phyloP scores from a whole-genome alignment of 2,113 vertebrate genomes.

The Podarcis muralis region DNA sequence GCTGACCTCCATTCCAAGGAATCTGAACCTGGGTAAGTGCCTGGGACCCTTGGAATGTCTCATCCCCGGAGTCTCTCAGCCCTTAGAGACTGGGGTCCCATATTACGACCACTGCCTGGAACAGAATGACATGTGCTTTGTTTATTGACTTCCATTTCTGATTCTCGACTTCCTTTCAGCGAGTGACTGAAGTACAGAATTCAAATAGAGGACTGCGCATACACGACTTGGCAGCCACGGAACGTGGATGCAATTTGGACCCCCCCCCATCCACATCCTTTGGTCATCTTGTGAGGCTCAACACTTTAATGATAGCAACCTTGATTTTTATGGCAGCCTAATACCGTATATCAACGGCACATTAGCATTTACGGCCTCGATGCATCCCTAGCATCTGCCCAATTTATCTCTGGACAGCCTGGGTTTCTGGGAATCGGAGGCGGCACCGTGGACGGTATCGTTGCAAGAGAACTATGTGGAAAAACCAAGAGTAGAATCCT shows the following conservation, averaged over 20 bases:
- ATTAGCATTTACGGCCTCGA: background rate
- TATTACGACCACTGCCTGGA: background rate
- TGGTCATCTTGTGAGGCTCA: background rate
- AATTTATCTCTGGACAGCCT: background rate
- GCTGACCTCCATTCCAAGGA: no score
- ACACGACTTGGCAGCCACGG: background rate
- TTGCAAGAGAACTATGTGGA: background rate
- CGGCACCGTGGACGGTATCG: no score
- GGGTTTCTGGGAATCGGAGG: background rate
- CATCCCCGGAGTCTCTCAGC: no score
- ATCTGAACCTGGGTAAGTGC: no score
- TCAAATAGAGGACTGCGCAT: background rate
- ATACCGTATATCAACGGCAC: background rate
- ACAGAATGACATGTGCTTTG: background rate
- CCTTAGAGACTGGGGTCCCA: no score
- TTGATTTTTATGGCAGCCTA: background rate
- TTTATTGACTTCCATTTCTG: background rate
- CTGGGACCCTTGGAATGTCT: no score
- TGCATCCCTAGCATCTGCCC: background rate
- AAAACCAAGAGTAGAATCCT: background rate
- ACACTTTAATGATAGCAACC: background rate
- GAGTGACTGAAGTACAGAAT: background rate
- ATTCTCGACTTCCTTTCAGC: background rate
- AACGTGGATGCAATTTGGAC: background rate
- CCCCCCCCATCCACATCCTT: background rate